Evolutionary conservation across 1,140 invertebrate species (phyloP), one percentile per base, ranked within the genome.

Genomic region (Aphaenogaster floridana): DNA sequence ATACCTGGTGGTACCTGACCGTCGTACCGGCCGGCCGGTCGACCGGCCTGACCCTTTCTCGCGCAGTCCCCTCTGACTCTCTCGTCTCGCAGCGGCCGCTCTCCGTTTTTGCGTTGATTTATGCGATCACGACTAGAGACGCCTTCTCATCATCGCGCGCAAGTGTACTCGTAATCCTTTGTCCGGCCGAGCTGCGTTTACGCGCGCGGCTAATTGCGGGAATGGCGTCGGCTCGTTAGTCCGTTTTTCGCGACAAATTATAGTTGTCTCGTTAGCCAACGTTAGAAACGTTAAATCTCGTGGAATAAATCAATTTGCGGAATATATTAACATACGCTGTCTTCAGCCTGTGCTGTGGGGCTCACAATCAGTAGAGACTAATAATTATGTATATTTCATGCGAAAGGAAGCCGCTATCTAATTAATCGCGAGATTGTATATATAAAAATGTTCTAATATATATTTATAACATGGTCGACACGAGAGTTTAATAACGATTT

Each of bases 51-150:
- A 74, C 80, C 54, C 68, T 89, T 39, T 77, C 79, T 71, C 57
- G 76, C 52, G 11, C 80, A 11, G 15, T 84, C 79, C 84, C 42
- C 66, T 68, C 64, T 8, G 52, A 17, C 42, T 74, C 72, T 57
- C 64, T 72, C 59, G 34, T 79, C 50, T 57, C 42, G 36, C 50
- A 50, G 54, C 88, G 88, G 45, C 36, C 77, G 79, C 80, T 80
- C 61, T 74, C 87, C 66, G 76, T 71, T 90, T 90, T 90, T 90
- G 86, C 89, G 61, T 87, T 90, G 91, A 92, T 92, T 92, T 92
- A 92, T 91, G 89, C 90, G 91, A 92, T 91, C 76, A 71, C 89
- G 81, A 86, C 63, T 79, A 90, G 84, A 90, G 89, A 90, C 89
- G 86, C 86, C 77, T 80, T 83, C 90, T 89, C 81, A 90, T 90